A percentile compares a stretch with the other conserved stretches of the same genome.
These are phyloP conservation scores for Holothuria scabra DNA, from an alignment of 53 echinoderm and acorn worm genomes.

Conservation along the genomic window DNA sequence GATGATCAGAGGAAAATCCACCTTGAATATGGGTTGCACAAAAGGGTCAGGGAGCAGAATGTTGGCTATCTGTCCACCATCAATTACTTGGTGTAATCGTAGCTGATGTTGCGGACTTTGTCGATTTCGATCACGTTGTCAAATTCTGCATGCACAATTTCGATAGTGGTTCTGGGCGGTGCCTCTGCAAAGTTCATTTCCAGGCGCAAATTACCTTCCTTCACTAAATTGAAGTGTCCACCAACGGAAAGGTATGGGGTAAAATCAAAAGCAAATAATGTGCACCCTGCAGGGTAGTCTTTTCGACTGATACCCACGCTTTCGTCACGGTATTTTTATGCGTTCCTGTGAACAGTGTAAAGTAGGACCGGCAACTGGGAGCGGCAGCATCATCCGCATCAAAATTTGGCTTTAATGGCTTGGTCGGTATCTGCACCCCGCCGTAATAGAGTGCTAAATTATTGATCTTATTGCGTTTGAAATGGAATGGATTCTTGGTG, in stretches of 20 bases:
- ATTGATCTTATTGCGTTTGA: too few species aligned
- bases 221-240: slow-evolving; percentile 61
- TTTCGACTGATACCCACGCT: slow-evolving; percentile 44
- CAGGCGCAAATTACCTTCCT: too few species aligned
- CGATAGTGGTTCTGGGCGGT: slow-evolving; percentile 58
- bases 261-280: slow-evolving; percentile 53
- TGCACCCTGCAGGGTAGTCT: too few species aligned
- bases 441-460: too few species aligned
- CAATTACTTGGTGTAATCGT: slow-evolving; percentile 9
- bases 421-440: slow-evolving; percentile 51
- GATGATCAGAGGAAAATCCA: too few species aligned
- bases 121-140: slow-evolving; percentile 48
- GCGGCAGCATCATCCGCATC: not conserved
- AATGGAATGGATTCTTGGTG: too few species aligned
- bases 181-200: slow-evolving; percentile 57
- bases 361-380: slow-evolving; percentile 10
- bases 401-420: slow-evolving; percentile 48
- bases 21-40: too few species aligned
- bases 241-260: slow-evolving; percentile 56
- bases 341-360: slow-evolving; percentile 42
- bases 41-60: too few species aligned
- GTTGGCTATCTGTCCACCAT: too few species aligned
- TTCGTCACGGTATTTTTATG: slow-evolving; percentile 43
- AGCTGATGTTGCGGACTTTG: slow-evolving; percentile 46
- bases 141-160: slow-evolving; percentile 48